A percentile compares a stretch with the other conserved stretches of the same genome.
Conservation (phyloP, 2,888 invertebrate species). For the Pammene aurita region DNA sequence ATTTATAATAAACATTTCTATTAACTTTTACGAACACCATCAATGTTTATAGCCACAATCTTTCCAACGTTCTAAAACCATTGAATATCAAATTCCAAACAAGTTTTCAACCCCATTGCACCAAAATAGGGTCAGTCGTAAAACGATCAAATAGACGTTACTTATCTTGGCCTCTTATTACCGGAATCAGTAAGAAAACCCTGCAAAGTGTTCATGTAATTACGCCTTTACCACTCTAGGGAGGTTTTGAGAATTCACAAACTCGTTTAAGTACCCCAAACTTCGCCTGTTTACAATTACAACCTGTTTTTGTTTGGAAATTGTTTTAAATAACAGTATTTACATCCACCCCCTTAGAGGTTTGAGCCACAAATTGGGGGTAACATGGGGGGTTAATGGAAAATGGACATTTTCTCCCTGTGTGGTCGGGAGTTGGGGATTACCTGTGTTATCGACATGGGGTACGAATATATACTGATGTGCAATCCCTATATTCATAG, state of each 20-base stretch:
- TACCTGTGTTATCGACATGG: constrained; percentile 15
- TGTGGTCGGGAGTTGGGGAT: constrained; percentile 13
- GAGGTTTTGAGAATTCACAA: constrained; percentile 21
- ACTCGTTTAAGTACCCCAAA: constrained; percentile 40
- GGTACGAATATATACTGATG: neutral
- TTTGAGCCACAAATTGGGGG: constrained; percentile 23
- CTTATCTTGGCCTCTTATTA: constrained; percentile 38
- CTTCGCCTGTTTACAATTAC: constrained; percentile 40
- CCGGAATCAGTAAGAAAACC: constrained; percentile 36
- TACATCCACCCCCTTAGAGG: constrained; percentile 22
- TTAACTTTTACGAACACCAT: constrained; percentile 17
- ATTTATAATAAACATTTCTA: neutral
- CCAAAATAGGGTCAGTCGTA: constrained; percentile 30
- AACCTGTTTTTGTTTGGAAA: constrained; percentile 40
- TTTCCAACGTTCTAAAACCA: constrained; percentile 8
- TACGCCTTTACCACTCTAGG: constrained; percentile 30
- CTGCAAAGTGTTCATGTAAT: constrained; percentile 31
- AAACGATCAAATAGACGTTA: constrained; percentile 40
- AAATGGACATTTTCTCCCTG: constrained; percentile 24
- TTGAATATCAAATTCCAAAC: constrained; percentile 13
- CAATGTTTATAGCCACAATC: constrained; percentile 8
- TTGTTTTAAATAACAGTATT: constrained; percentile 41
- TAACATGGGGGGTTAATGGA: constrained; percentile 15
- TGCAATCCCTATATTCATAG: neutral
- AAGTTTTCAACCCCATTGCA: constrained; percentile 16